These are phyloP conservation scores for Cairina moschata DNA, from an alignment of 2,113 vertebrate genomes.

Conservation along the genomic window DNA sequence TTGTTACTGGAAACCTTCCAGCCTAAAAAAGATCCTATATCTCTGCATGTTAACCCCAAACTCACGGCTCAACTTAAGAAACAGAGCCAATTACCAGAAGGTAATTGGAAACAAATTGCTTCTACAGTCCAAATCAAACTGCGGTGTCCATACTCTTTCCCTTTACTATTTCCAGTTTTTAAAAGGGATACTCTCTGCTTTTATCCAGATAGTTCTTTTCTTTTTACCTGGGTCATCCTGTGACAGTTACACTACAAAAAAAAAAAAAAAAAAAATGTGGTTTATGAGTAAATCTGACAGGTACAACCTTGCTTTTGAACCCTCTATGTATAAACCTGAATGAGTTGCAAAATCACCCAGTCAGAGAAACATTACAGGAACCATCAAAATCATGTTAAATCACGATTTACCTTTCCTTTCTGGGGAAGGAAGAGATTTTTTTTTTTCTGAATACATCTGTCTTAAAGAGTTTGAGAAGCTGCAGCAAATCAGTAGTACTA, in stretches of 20 bases:
- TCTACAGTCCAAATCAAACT: slow-evolving; percentile 17
- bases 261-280: neutral
- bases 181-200: neutral
- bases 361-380: neutral
- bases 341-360: neutral
- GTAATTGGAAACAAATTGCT: slow-evolving; percentile 49
- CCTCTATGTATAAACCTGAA: neutral
- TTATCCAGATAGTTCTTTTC: neutral
- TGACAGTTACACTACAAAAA: neutral
- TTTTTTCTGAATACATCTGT: neutral
- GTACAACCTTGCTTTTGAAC: neutral
- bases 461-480: neutral
- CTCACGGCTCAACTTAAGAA: slow-evolving; percentile 16
- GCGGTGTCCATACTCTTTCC: neutral
- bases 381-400: slow-evolving; percentile 4
- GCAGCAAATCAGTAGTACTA: neutral
- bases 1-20: neutral
- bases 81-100: slow-evolving; percentile 36
- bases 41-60: neutral
- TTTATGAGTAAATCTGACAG: neutral
- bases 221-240: neutral
- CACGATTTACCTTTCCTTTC: neutral
- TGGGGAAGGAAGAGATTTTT: neutral
- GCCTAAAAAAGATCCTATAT: neutral
- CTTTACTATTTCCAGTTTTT: neutral